Base-by-base conservation (phyloP, 1,140 invertebrate species). In the Drosophila fuyamai region DNA sequence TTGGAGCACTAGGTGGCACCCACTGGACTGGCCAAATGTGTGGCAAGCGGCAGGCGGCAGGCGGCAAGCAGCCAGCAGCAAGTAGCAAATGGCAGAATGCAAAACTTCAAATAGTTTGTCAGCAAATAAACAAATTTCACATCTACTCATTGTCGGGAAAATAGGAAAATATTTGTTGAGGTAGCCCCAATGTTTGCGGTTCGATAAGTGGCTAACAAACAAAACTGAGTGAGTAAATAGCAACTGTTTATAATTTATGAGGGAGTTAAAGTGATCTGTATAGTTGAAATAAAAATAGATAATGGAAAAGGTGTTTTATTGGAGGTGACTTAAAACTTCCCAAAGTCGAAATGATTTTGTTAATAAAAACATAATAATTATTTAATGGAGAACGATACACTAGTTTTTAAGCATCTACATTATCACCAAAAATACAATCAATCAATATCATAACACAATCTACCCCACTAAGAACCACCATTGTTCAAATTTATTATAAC, bases 91-190 rank as follows among this genome's bases (percentile, higher is more conserved):
- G 16, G 48, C 68, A 72, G 67, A 72, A 72, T 73, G 70, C 56
- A 32, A 35, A 73, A 59, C 35, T 12, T 12, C 38, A 53, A 73
- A 59, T 40, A 71, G 55, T 53, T 73, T 73, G 70, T 60, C 67
- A 72, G 70, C 70, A 73, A 53, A 60, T 73, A 61, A 71, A 57
- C 66, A 48, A 72, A 58, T 71, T 71, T 72, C 53, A 58, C 68
- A 71, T 72, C 51, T 48, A 72, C 53, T 29, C 27, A 40, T 36
- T 40, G 44, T 35, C n/a, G 36, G n/a, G 10, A 35, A 68, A 46
- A 53, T n/a, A 51, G 29, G 38, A 38, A 32, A 68, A 71, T 71
- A 71, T 70, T 58, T 48, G 67, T 23, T 9, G 41, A 38, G 67
- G 43, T 14, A 57, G 67, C 43, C 53, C 29, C 70, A 66, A 72